A percentile compares a stretch with the other conserved stretches of the same genome.
phyloP scores from a whole-genome alignment of 2,797 vertebrate genomes.

The Arnoldichthys spilopterus region DNA sequence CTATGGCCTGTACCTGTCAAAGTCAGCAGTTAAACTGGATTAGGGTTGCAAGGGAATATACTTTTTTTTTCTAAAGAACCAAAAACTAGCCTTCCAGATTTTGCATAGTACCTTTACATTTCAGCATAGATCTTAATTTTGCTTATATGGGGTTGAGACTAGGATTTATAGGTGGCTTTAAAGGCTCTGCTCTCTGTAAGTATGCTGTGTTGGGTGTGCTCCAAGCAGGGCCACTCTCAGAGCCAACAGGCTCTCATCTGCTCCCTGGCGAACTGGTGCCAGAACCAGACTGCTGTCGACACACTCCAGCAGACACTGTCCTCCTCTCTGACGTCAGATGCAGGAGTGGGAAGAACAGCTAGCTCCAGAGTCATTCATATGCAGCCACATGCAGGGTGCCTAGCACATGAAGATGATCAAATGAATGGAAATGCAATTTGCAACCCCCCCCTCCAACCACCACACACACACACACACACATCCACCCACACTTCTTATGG shows the following conservation, averaged over 20 bases:
- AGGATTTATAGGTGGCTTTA: slow-evolving; percentile 40
- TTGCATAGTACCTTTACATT: neutral
- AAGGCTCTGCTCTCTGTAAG: slow-evolving; percentile 32
- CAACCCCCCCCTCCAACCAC: neutral
- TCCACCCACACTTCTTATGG: neutral
- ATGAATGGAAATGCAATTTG: slow-evolving; percentile 14
- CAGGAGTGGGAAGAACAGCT: slow-evolving; percentile 47
- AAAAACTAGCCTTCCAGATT: neutral
- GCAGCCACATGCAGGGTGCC: slow-evolving; percentile 23
- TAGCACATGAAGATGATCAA: slow-evolving; percentile 14
- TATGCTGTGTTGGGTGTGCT: slow-evolving; percentile 42
- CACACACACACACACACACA: no score
- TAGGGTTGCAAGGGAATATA: no score
- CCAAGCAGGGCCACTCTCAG: slow-evolving; percentile 31
- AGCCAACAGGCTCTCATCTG: slow-evolving; percentile 50
- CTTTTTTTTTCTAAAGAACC: neutral
- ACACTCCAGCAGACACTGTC: slow-evolving; percentile 48
- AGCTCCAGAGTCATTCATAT: slow-evolving; percentile 46
- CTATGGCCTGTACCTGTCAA: no score
- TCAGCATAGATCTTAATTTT: neutral
- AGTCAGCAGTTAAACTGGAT: no score
- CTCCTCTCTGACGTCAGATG: slow-evolving; percentile 50
- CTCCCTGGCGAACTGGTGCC: slow-evolving; percentile 46
- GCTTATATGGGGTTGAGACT: neutral
- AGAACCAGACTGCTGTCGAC: slow-evolving; percentile 36